Percentiles rank a stretch among this genome's conserved stretches.
These are phyloP conservation scores for Heliocidaris tuberculata DNA, from an alignment of 35 echinoderm and acorn worm genomes.

Conservation along the genomic window DNA sequence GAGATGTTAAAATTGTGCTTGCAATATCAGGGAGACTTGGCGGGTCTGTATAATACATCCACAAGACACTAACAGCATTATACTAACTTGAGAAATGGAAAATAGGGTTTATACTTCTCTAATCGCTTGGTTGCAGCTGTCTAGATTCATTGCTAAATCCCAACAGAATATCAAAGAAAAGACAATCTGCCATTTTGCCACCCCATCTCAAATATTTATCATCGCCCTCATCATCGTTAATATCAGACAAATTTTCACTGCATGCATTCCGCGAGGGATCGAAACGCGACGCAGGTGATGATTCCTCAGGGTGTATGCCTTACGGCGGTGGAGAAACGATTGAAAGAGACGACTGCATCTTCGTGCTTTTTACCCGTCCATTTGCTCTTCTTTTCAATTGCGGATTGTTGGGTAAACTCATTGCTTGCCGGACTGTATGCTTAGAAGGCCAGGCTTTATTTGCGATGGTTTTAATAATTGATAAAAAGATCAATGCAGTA, in stretches of 20 bases:
- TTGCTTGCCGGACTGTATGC: neutral
- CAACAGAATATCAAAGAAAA: neutral
- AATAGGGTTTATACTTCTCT: neutral
- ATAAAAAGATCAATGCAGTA: neutral
- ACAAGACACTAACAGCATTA: too few species aligned
- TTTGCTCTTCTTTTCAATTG: neutral
- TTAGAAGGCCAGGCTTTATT: neutral
- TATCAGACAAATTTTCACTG: neutral
- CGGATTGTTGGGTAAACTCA: neutral
- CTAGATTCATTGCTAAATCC: neutral
- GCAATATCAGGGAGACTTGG: too few species aligned
- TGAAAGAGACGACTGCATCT: neutral
- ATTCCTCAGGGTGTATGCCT: neutral
- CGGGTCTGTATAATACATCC: too few species aligned
- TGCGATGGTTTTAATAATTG: neutral
- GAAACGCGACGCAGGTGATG: neutral
- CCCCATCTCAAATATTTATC: conserved; percentile 3
- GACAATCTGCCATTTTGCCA: neutral
- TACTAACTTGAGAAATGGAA: neutral
- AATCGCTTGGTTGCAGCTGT: neutral
- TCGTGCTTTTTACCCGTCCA: neutral
- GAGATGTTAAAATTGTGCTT: too few species aligned
- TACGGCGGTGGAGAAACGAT: neutral
- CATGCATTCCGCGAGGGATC: neutral
- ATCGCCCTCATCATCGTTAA: neutral